Conservation (phyloP, 2,797 vertebrate species). For the Alauda arvensis region DNA sequence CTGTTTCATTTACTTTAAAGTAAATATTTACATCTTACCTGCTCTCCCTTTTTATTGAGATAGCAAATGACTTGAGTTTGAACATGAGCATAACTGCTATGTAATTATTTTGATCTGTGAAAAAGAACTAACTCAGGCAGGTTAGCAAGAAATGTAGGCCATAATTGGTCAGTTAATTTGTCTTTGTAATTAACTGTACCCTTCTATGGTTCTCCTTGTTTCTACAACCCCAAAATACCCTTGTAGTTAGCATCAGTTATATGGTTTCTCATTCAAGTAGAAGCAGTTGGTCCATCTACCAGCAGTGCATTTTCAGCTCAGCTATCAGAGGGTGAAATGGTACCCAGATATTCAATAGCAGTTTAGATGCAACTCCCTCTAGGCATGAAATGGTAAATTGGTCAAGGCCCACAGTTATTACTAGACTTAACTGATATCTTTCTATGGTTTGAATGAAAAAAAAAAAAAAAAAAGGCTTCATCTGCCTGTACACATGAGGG, state of each 20-base stretch:
- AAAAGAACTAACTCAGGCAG: conserved; percentile 56
- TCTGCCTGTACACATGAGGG: background rate
- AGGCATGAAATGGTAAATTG: conserved; percentile 41
- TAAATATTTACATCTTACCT: conserved; percentile 67
- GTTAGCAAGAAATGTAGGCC: conserved; percentile 61
- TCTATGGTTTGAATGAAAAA: conserved; percentile 47
- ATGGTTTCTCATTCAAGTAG: conserved; percentile 31
- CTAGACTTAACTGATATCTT: conserved; percentile 47
- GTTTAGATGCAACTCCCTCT: conserved; percentile 28
- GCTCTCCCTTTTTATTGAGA: conserved; percentile 21
- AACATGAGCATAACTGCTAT: conserved; percentile 28
- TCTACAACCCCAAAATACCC: conserved; percentile 3
- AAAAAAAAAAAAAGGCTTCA: conserved; percentile 50
- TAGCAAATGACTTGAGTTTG: conserved; percentile 14
- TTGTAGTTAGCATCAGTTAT: conserved; percentile 38
- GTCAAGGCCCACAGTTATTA: conserved; percentile 51
- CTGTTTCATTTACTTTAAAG: conserved; percentile 65
- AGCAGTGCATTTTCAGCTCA: conserved; percentile 60
- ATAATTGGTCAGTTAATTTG: conserved; percentile 61
- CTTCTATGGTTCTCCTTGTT: conserved; percentile 20
- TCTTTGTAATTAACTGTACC: conserved; percentile 70
- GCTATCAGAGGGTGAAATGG: conserved; percentile 52
- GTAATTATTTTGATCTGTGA: conserved; percentile 55
- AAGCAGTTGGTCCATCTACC: conserved; percentile 41
- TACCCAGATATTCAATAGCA: conserved; percentile 55